Conservation (phyloP, 2,113 vertebrate species). For the Gnathonemus echidnorhynchus region DNA sequence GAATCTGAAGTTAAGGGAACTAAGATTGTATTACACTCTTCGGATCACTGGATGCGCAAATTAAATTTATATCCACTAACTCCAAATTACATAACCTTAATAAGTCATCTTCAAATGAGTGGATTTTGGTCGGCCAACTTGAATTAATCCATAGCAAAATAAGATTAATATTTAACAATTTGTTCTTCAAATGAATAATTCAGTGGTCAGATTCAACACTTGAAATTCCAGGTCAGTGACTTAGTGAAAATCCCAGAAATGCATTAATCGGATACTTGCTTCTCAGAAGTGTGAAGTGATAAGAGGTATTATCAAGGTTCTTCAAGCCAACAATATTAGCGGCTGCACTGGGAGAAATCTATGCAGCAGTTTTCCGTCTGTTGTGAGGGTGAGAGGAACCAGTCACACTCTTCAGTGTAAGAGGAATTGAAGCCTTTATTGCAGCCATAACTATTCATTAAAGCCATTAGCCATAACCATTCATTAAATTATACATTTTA, state of each 20-base stretch:
- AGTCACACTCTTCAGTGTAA: background rate
- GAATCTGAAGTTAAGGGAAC: background rate
- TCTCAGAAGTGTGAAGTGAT: background rate
- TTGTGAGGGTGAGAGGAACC: background rate
- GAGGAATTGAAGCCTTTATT: background rate
- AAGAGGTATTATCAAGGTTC: background rate
- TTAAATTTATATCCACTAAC: background rate
- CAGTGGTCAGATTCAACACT: slow-evolving; percentile 1
- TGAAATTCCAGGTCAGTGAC: background rate
- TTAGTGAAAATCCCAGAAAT: background rate
- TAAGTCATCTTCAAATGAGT: background rate
- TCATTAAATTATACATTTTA: background rate
- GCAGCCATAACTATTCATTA: background rate
- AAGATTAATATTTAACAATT: background rate
- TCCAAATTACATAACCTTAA: background rate
- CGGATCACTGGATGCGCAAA: background rate
- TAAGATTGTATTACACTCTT: background rate
- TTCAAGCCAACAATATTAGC: background rate
- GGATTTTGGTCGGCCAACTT: background rate
- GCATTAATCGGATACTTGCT: background rate
- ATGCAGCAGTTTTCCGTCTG: background rate
- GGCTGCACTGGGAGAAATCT: background rate
- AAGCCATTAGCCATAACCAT: background rate
- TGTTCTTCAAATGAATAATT: background rate
- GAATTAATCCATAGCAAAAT: background rate